Conservation (phyloP, 2,113 vertebrate genomes). For the Eubucco bourcierii region DNA sequence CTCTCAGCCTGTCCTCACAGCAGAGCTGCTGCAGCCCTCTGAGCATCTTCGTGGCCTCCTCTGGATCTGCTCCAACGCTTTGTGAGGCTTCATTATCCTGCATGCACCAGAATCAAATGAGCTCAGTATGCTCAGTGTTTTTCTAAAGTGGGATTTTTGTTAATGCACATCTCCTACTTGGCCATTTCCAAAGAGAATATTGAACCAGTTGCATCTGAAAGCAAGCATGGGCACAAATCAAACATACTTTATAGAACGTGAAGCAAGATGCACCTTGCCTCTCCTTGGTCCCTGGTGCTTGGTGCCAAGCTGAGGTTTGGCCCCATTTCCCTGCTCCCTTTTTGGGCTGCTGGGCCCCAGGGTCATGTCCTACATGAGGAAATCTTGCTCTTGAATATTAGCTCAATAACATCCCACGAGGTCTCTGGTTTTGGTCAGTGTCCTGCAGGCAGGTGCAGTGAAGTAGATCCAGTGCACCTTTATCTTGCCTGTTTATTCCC, state of each 20-base stretch:
- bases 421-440: neutral
- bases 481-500: neutral
- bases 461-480: neutral
- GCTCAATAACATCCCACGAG: neutral
- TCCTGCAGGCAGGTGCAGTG: neutral
- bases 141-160: neutral
- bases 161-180: neutral
- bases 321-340: neutral
- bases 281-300: neutral
- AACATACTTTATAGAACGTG: neutral
- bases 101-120: neutral
- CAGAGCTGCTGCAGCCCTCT: too few relatives aligned
- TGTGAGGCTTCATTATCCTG: neutral
- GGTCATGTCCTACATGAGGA: fast-evolving
- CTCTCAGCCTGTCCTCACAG: too few relatives aligned
- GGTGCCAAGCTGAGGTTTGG: neutral
- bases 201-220: neutral
- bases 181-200: neutral
- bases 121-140: neutral
- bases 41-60: too few relatives aligned
- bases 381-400: neutral
- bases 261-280: neutral
- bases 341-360: neutral
- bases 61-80: too few relatives aligned
- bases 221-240: neutral